phyloP scores from a whole-genome alignment of 2,888 invertebrate genomes.

The Clanis bilineata region DNA sequence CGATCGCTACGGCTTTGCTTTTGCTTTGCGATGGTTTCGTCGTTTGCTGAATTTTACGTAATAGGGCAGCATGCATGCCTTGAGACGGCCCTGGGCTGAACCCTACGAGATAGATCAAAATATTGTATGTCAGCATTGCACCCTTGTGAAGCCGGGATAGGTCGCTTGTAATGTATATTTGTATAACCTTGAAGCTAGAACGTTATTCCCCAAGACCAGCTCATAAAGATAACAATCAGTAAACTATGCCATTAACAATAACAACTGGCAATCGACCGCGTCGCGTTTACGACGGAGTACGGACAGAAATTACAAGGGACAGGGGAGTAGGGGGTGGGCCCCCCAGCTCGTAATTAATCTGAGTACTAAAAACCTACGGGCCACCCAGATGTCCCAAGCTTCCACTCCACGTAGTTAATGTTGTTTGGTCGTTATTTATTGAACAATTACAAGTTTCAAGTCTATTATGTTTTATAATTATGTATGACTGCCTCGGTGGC shows the following conservation, averaged over 20 bases:
- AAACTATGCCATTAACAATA: slow-evolving; percentile 7
- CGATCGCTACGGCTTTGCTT: no score
- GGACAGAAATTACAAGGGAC: neutral
- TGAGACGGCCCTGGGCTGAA: no score
- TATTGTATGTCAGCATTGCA: no score
- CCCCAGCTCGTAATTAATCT: slow-evolving; percentile 2
- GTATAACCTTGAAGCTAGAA: neutral
- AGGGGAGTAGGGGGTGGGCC: no score
- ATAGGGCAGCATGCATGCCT: no score
- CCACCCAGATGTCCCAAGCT: neutral
- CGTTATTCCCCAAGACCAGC: neutral
- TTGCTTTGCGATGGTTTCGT: no score
- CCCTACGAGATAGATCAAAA: no score
- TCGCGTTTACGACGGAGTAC: neutral
- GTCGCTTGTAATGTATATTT: no score
- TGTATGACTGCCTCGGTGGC: no score
- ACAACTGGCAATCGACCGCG: neutral
- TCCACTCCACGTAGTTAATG: neutral
- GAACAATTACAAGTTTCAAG: neutral
- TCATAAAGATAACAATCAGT: slow-evolving; percentile 6
- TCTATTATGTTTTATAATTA: no score
- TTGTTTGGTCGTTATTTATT: slow-evolving; percentile 20
- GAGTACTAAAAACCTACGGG: slow-evolving; percentile 1
- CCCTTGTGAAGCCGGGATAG: no score
- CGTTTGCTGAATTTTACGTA: no score